A percentile compares a stretch with the other conserved stretches of the same genome.
These are phyloP conservation scores for Acromyrmex charruanus DNA, from an alignment of 1,140 invertebrate genomes.

Conservation along the genomic window DNA sequence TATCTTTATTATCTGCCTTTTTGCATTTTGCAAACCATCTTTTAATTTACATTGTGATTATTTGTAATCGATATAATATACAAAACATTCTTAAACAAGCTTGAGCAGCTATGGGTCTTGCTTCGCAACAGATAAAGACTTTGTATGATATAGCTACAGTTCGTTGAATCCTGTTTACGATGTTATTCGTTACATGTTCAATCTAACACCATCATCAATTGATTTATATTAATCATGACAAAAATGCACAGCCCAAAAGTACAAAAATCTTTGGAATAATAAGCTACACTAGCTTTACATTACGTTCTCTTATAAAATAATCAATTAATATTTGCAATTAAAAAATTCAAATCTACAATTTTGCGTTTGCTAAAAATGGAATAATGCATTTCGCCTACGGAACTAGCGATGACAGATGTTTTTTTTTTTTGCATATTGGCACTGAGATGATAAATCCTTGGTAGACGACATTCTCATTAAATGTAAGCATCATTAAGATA, in stretches of 20 bases:
- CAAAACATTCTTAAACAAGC: conserved; percentile 33
- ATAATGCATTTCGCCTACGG: neutral
- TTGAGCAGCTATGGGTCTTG: neutral
- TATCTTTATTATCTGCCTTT: conserved; percentile 49
- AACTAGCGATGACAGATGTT: conserved; percentile 8
- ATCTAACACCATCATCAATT: conserved; percentile 14
- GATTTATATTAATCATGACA: conserved; percentile 19
- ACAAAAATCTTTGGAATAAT: conserved; percentile 52
- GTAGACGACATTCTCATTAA: neutral
- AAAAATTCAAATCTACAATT: conserved; percentile 27
- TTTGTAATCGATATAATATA: conserved; percentile 18
- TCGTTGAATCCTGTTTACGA: conserved; percentile 1
- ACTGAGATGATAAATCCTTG: conserved; percentile 40
- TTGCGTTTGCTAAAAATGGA: neutral
- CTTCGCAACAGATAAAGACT: conserved; percentile 29
- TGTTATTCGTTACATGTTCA: conserved; percentile 15
- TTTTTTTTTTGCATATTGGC: conserved; percentile 24
- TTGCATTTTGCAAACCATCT: conserved; percentile 17
- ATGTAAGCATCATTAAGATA: neutral
- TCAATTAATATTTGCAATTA: conserved; percentile 18
- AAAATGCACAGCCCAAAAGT: conserved; percentile 43
- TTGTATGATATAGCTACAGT: conserved; percentile 10
- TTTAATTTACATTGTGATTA: conserved; percentile 41
- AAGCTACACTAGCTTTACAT: conserved; percentile 28
- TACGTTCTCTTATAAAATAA: neutral